Evolutionary conservation across 92 coral and sea anemone genomes (phyloP), one percentile per base, ranked within the genome.

Genomic region (Porites divaricata): DNA sequence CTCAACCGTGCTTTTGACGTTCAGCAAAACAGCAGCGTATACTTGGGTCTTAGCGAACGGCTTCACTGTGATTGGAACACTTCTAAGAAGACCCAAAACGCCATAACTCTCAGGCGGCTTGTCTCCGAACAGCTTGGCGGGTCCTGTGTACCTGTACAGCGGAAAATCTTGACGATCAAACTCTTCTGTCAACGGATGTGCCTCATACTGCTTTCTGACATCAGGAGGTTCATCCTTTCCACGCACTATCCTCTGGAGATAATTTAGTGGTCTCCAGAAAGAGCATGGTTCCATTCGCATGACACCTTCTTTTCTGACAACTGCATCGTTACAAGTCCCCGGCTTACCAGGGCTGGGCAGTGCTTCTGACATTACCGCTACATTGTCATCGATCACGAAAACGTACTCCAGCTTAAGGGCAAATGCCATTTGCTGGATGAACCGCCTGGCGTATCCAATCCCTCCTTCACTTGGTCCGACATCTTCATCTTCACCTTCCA

Each of bases 1-100:
- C 26, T 88, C 88, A 2, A 75, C 88, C 6, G 91, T 88, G 56
- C 82, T 79, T 73, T 88, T 81, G 66, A 75, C 83, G 50, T 86
- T 86, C 35, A 86, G 78, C 52, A 86, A 81, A 15, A 86, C 72
- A 15, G 79, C 89, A 57, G 84, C 81, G 79, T 70, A 78, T 13
- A 86, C 89, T 69, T 86, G 89, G 19, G 79, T 53, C 68, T 72
- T 86, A 14, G 66, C 23, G 64, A 86, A 86, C 5, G 85, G 89
- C 25, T 53, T 58, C 24, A 70, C 67, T 25, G 79, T 85, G 1
- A 48, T 71, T 45, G 85, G 85, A 58, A 77, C 13, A 61, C 78
- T 71, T 72, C 70, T 71, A 1, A 81, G 51, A 41, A 86, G 64
- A 63, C 89, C 89, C 41, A 86, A 20, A 21, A 86, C 50, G 12